Evolutionary conservation across 1,140 invertebrate species (phyloP).

Genomic region (Calephelis virginiensis): DNA sequence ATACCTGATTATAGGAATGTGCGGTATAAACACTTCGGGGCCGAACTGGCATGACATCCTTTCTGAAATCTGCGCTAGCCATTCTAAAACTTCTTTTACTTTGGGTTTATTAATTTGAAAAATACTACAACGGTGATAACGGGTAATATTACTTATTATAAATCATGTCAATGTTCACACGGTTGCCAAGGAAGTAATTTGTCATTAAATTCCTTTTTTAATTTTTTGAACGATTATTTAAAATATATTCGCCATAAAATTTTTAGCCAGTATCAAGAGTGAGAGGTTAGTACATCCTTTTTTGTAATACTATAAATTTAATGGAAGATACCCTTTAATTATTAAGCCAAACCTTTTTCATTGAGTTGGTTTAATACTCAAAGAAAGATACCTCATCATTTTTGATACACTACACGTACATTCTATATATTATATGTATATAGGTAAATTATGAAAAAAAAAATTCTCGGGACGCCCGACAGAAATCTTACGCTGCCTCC

Average conservation of each 20-base stretch:
- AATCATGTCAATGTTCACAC: slow-evolving; percentile 47
- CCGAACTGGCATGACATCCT: slow-evolving; percentile 68
- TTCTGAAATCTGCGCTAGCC: slow-evolving; percentile 71
- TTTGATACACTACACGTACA: too few species aligned
- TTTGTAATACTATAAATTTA: too few species aligned
- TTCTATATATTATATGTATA: too few species aligned
- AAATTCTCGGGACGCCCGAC: too few species aligned
- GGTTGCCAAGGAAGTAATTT: slow-evolving; percentile 49
- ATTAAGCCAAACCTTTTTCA: too few species aligned
- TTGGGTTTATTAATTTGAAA: slow-evolving; percentile 57
- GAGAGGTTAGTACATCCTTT: too few species aligned
- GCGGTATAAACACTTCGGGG: slow-evolving; percentile 74
- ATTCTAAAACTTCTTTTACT: slow-evolving; percentile 63
- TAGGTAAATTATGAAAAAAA: too few species aligned
- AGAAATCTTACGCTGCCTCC: too few species aligned
- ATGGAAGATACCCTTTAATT: too few species aligned
- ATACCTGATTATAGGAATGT: slow-evolving; percentile 73
- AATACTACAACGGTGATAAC: slow-evolving; percentile 54
- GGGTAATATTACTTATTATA: slow-evolving; percentile 71
- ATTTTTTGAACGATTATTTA: slow-evolving; percentile 32
- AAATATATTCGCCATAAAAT: neutral
- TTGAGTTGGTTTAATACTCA: too few species aligned
- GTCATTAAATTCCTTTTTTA: slow-evolving; percentile 53
- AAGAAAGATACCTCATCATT: too few species aligned
- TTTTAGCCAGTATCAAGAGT: neutral